Evolutionary conservation across 2,888 invertebrate species (phyloP).

Genomic region (Hybos culiciformis): DNA sequence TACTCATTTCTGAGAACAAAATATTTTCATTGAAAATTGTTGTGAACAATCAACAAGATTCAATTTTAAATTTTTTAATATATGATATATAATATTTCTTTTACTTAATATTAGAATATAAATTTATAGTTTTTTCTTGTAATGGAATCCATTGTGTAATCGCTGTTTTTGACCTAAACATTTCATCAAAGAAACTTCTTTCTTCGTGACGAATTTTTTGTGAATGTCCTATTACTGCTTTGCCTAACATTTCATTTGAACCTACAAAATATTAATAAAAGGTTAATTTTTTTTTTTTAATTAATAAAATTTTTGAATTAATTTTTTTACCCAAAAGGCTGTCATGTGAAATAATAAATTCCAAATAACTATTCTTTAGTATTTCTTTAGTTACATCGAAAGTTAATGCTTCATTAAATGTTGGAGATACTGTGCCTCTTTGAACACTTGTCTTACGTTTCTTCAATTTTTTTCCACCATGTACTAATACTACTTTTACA

Average conservation of each 20-base stretch:
- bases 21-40: too few relatives aligned
- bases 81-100: too few relatives aligned
- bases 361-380: constrained; percentile 41
- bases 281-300: background rate
- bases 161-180: constrained; percentile 42
- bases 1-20: too few relatives aligned
- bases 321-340: constrained; percentile 38
- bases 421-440: constrained; percentile 71
- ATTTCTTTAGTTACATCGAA: constrained; percentile 70
- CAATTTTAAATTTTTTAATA: too few relatives aligned
- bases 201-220: constrained; percentile 36
- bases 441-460: constrained; percentile 88
- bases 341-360: constrained; percentile 47
- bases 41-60: too few relatives aligned
- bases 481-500: constrained; percentile 79
- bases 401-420: constrained; percentile 87
- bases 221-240: constrained; percentile 40
- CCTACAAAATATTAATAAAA: constrained; percentile 23
- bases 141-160: constrained; percentile 46
- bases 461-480: constrained; percentile 78
- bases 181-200: constrained; percentile 41
- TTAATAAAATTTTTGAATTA: background rate
- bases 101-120: too few relatives aligned
- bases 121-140: constrained; percentile 36
- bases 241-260: constrained; percentile 40